Percentiles rank a stretch among this genome's conserved stretches.
Conservation (phyloP, 2,797 vertebrate species). For the Halcyon badia region DNA sequence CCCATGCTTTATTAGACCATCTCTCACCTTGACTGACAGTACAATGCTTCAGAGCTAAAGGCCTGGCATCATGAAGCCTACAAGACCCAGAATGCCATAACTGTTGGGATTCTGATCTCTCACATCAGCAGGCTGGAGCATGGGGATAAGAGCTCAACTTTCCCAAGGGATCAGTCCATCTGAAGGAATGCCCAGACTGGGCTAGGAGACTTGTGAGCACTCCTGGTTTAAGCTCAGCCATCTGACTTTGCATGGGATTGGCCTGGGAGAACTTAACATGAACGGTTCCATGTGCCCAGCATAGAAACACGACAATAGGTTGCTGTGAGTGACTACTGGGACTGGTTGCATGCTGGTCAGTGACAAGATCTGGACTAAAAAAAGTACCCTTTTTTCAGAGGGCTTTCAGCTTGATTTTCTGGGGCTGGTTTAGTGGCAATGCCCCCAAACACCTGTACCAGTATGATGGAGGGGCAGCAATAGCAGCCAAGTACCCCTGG, state of each 20-base stretch:
- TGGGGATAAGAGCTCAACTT: not conserved
- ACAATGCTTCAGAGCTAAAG: not conserved
- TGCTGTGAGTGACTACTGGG: not conserved
- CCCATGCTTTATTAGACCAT: not conserved
- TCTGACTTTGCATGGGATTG: not conserved
- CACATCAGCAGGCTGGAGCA: not conserved
- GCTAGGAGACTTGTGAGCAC: not conserved
- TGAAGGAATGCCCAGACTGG: not conserved
- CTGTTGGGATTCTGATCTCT: not conserved
- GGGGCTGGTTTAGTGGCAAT: not conserved
- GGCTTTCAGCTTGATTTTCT: not conserved
- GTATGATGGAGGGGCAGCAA: not conserved
- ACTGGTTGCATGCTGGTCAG: not conserved
- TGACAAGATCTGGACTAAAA: not conserved
- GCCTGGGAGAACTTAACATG: not conserved
- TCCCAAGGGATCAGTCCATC: not conserved
- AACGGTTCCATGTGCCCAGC: not conserved
- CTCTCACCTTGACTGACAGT: not conserved
- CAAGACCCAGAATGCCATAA: not conserved
- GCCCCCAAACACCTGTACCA: not conserved
- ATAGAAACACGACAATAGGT: not conserved
- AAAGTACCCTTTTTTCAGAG: not conserved
- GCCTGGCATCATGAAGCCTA: not conserved
- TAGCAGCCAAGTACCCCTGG: not conserved
- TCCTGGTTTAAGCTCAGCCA: not conserved